These are phyloP conservation scores for Channa argus DNA, from an alignment of 2,113 vertebrate species.

Conservation along the genomic window DNA sequence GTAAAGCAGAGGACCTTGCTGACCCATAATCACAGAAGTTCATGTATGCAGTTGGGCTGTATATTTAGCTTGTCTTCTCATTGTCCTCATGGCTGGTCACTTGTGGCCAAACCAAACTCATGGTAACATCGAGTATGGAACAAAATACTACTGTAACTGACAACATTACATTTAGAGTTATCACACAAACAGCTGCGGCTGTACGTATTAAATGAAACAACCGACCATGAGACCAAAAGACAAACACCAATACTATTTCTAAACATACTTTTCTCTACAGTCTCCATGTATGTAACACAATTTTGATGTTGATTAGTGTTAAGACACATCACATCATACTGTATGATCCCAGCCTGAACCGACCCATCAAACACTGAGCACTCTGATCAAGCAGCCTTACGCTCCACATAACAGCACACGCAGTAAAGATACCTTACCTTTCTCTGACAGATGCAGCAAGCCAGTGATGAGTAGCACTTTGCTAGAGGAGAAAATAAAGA, in stretches of 20 bases:
- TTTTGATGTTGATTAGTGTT: background rate
- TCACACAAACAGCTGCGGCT: too few species aligned
- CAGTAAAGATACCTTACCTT: slow-evolving; percentile 44
- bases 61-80: slow-evolving; percentile 66
- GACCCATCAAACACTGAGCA: background rate
- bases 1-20: slow-evolving; percentile 43
- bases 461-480: slow-evolving; percentile 37
- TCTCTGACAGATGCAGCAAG: slow-evolving; percentile 30
- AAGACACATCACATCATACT: background rate
- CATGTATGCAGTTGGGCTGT: slow-evolving; percentile 47
- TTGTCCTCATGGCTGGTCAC: slow-evolving; percentile 38
- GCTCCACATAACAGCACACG: background rate
- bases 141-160: background rate
- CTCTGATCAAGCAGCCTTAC: background rate
- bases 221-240: background rate
- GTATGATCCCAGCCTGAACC: background rate
- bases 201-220: background rate
- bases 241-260: background rate
- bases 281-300: background rate
- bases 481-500: slow-evolving; percentile 43
- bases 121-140: slow-evolving; percentile 3
- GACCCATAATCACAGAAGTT: slow-evolving; percentile 70
- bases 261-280: background rate
- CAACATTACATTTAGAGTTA: too few species aligned
- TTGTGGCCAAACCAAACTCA: slow-evolving; percentile 29